Evolutionary conservation across 2,797 vertebrate species (phyloP), one percentile per base, ranked within the genome.

Genomic region (Aselliscus stoliczkanus): DNA sequence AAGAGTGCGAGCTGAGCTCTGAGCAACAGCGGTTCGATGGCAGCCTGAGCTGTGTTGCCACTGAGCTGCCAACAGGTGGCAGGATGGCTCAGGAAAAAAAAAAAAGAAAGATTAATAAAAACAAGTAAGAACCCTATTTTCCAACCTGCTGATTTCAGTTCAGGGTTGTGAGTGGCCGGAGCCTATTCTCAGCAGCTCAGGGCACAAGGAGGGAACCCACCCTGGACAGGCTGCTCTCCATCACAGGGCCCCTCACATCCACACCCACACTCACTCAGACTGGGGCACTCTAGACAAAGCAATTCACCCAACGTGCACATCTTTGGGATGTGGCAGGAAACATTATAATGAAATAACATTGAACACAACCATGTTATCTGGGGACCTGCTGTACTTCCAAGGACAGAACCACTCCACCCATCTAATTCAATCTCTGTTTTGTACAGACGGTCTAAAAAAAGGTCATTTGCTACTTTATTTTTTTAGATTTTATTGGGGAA

Each of bases 391-490:
- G n/a, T 17, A 21, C 64, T 93, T 79, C 31, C 37, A 83, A 89
- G 8, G 25, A 67, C 72, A 88, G 76, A 76, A 34, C 29, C 25
- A 54, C 4, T 37, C 44, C 37, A 34, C 42, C 5, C 7, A 0
- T 83, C 60, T 80, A 73, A 75, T 69, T 47, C 86, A 89, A 29
- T 14, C 84, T 91, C 56, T 90, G 64, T 93, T 96, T 75, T 85
- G 52, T 82, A 56, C 18, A 56, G 52, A 83, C 58, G 62, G 29
- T 50, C 81, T 81, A 72, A 77, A 92, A 90, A 95, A 97, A 97
- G 95, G 84, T 92, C 92, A 95, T 90, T 92, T 81, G 70, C 79
- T 65, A 67, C 17, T n/a, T n/a, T n/a, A n/a, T n/a, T n/a, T n/a
- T n/a, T n/a, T n/a, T n/a, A n/a, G n/a, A n/a, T n/a, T n/a, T n/a